Evolutionary conservation across 2,113 vertebrate species (phyloP).

Genomic region (Carettochelys insculpta): DNA sequence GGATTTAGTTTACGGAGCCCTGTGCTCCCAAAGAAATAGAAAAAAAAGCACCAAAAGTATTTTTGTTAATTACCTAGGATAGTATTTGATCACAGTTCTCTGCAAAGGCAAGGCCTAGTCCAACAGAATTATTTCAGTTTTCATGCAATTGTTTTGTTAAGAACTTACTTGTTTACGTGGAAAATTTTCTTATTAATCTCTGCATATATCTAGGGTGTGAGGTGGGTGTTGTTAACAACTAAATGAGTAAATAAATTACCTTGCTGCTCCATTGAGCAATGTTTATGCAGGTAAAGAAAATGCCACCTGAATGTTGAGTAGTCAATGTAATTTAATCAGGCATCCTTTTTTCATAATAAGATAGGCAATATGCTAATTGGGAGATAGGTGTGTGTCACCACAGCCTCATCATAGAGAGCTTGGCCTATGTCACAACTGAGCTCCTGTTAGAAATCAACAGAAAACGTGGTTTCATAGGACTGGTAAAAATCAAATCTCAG

Average conservation of each 20-base stretch:
- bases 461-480: neutral
- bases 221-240: conserved; percentile 31
- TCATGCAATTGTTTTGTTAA: conserved; percentile 3
- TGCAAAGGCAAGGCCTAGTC: neutral
- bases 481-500: neutral
- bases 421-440: neutral
- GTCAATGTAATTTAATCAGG: conserved; percentile 36
- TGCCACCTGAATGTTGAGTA: conserved; percentile 34
- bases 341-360: neutral
- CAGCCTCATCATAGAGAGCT: neutral
- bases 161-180: neutral
- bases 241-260: conserved; percentile 40
- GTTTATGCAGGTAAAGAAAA: neutral
- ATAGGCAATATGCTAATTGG: neutral
- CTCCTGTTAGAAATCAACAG: neutral
- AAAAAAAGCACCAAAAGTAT: neutral
- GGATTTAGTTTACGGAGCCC: neutral
- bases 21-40: neutral
- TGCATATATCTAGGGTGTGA: neutral
- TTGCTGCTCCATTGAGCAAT: conserved; percentile 24
- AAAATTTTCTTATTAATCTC: neutral
- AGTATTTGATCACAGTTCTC: neutral
- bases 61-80: neutral
- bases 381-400: neutral
- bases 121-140: neutral